A percentile compares a stretch with the other conserved stretches of the same genome.
phyloP scores from a whole-genome alignment of 2,888 invertebrate species.

The Elmis aenea region DNA sequence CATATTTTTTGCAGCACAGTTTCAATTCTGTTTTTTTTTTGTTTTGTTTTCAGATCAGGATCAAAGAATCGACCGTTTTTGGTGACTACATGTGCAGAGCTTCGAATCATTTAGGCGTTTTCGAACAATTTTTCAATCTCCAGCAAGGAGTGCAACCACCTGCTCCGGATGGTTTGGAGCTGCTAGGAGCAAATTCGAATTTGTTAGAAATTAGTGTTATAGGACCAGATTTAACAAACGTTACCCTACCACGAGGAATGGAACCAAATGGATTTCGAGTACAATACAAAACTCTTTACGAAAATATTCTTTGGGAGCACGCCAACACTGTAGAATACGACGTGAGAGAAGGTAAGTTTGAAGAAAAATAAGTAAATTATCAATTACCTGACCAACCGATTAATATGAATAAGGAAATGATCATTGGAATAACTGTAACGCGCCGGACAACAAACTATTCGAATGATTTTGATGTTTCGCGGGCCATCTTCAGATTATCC shows the following conservation, averaged over 20 bases:
- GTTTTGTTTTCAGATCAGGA: conserved; percentile 38
- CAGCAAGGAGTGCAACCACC: conserved; percentile 53
- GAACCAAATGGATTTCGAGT: conserved; percentile 34
- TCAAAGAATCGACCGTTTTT: conserved; percentile 41
- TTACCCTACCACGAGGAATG: conserved; percentile 32
- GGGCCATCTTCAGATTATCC: too few relatives aligned
- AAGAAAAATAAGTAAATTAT: too few relatives aligned
- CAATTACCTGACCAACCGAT: too few relatives aligned
- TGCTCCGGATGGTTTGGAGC: conserved; percentile 41
- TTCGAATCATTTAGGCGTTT: conserved; percentile 49
- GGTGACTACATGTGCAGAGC: conserved; percentile 54
- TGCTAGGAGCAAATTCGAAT: conserved; percentile 32
- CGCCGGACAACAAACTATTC: background rate
- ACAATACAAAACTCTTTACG: conserved; percentile 28
- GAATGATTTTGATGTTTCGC: too few relatives aligned
- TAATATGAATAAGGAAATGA: too few relatives aligned
- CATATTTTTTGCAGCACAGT: too few relatives aligned
- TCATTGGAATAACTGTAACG: too few relatives aligned
- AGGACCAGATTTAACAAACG: conserved; percentile 26
- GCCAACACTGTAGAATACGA: conserved; percentile 10
- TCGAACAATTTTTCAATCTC: conserved; percentile 49
- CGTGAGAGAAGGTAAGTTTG: conserved; percentile 11
- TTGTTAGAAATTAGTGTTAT: conserved; percentile 34
- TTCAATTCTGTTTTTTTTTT: too few relatives aligned
- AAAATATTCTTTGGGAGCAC: conserved; percentile 11